Evolutionary conservation across 2,888 invertebrate genomes (phyloP).

Genomic region (Glaucopsyche alexis): DNA sequence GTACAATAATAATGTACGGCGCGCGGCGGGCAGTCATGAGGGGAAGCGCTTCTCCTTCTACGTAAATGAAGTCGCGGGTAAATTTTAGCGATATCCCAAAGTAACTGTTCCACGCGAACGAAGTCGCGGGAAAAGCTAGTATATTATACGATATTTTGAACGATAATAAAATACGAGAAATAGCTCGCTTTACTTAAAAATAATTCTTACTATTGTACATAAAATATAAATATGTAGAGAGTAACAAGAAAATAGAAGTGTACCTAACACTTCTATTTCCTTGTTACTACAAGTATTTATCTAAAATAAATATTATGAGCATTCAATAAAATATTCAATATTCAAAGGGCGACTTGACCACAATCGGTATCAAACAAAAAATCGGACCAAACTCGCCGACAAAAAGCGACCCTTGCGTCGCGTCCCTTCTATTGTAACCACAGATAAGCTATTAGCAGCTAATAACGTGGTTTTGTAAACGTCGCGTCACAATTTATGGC

Average conservation of each 20-base stretch:
- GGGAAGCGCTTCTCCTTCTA: too few species aligned
- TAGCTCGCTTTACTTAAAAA: too few species aligned
- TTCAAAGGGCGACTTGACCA: constrained; percentile 23
- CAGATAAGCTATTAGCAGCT: constrained; percentile 57
- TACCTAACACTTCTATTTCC: not conserved
- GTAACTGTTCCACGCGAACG: too few species aligned
- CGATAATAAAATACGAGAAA: too few species aligned
- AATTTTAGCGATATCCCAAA: too few species aligned
- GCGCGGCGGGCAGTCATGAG: too few species aligned
- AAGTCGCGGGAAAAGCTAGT: too few species aligned
- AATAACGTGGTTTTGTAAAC: constrained; percentile 54
- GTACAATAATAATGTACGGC: too few species aligned
- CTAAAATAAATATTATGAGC: not conserved
- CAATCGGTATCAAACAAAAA: constrained; percentile 34
- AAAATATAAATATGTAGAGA: too few species aligned
- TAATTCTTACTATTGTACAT: too few species aligned
- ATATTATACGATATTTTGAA: not conserved
- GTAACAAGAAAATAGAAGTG: too few species aligned
- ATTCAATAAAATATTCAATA: not conserved
- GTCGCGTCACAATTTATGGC: constrained; percentile 40
- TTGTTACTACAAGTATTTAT: not conserved
- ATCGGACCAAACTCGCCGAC: constrained; percentile 32
- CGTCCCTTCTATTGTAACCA: constrained; percentile 48
- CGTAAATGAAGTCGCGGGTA: too few species aligned
- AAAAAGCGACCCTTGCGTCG: constrained; percentile 32